phyloP scores from a whole-genome alignment of 2,797 vertebrate genomes.

The Columba guinea region DNA sequence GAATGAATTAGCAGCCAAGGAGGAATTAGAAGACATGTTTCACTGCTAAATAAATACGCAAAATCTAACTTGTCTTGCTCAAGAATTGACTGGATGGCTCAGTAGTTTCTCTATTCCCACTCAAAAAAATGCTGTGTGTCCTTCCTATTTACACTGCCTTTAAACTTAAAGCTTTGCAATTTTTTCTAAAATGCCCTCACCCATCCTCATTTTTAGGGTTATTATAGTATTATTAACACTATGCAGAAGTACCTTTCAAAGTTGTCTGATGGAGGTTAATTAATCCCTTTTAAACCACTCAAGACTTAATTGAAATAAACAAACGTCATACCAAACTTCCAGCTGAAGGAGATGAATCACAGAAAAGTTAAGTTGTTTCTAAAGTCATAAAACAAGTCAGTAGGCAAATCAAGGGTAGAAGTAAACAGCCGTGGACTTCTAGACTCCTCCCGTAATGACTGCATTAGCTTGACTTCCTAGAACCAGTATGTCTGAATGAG shows the following conservation, averaged over 20 bases:
- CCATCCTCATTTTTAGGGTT: not conserved
- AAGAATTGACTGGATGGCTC: not conserved
- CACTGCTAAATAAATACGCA: not conserved
- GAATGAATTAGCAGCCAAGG: not conserved
- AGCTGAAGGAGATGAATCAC: slow-evolving; percentile 30
- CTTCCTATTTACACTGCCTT: not conserved
- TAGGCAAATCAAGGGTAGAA: slow-evolving; percentile 38
- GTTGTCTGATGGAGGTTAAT: slow-evolving; percentile 35
- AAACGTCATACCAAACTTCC: slow-evolving; percentile 20
- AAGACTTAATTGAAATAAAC: slow-evolving; percentile 49
- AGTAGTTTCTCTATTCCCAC: not conserved
- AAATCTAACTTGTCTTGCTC: not conserved
- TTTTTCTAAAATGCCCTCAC: not conserved
- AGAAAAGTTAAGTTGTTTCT: slow-evolving; percentile 40
- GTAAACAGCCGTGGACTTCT: slow-evolving; percentile 20
- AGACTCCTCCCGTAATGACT: slow-evolving; percentile 10
- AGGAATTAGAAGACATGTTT: not conserved
- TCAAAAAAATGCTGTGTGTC: not conserved
- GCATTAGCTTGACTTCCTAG: slow-evolving; percentile 27
- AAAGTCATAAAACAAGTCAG: slow-evolving; percentile 33
- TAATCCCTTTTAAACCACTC: slow-evolving; percentile 40
- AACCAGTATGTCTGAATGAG: slow-evolving; percentile 33
- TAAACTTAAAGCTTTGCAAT: not conserved
- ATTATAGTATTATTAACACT: not conserved
- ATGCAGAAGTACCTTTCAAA: slow-evolving; percentile 13